Evolutionary conservation across 2,113 vertebrate genomes (phyloP).

Genomic region (Campylomormyrus numenius): DNA sequence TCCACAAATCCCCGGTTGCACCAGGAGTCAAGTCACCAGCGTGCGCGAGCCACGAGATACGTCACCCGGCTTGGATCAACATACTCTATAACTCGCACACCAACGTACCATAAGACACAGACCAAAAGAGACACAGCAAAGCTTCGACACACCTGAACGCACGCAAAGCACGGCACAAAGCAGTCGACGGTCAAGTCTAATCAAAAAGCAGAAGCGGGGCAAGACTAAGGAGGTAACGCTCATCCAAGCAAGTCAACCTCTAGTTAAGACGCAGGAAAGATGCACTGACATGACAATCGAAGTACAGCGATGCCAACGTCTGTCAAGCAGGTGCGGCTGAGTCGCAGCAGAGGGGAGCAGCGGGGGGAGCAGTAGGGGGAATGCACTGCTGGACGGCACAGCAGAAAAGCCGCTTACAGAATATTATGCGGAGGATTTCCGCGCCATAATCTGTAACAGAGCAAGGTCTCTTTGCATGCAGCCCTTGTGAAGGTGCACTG

Average conservation of each 20-base stretch:
- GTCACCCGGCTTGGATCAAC: conserved; percentile 28
- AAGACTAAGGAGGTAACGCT: neutral
- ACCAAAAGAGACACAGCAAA: neutral
- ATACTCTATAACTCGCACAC: neutral
- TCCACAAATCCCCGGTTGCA: neutral
- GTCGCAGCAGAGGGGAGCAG: neutral
- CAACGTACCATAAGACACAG: neutral
- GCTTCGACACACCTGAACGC: neutral
- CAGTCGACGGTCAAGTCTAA: neutral
- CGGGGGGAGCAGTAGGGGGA: neutral
- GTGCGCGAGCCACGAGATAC: conserved; percentile 18
- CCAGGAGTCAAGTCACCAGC: neutral
- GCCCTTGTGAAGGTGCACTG: neutral
- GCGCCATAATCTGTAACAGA: neutral
- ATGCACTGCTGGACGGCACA: conserved; percentile 9
- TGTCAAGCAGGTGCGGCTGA: neutral
- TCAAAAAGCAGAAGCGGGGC: neutral
- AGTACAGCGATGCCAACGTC: conserved; percentile 26
- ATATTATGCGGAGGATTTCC: neutral
- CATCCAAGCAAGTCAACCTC: neutral
- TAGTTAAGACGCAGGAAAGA: neutral
- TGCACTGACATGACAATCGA: neutral
- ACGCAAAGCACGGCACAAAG: neutral
- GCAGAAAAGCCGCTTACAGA: neutral
- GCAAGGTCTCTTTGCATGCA: neutral